Conservation (phyloP, 92 coral and sea anemone genomes). For the Porites divaricata region DNA sequence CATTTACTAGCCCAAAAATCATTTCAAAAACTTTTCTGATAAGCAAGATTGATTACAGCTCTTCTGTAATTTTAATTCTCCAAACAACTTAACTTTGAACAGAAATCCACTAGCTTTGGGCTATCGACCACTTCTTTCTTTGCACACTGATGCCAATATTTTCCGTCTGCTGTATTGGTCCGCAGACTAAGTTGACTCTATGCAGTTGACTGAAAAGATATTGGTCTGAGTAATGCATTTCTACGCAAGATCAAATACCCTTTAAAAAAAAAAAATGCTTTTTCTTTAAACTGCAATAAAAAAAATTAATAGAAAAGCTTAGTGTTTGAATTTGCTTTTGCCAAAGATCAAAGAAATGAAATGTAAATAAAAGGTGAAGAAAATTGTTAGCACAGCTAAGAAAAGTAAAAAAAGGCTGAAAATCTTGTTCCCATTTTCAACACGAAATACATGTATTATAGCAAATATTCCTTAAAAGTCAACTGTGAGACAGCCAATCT, state of each 20-base stretch:
- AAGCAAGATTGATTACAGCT: too few species aligned
- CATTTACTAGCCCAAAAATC: too few species aligned
- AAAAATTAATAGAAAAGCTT: constrained; percentile 1
- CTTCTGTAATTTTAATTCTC: too few species aligned
- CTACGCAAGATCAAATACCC: not conserved
- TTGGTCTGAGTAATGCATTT: not conserved
- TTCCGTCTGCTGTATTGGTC: not conserved
- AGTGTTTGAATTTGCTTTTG: not conserved
- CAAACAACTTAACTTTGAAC: too few species aligned
- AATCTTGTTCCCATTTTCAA: too few species aligned
- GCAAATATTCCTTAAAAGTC: not conserved
- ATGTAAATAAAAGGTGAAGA: not conserved
- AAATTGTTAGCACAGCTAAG: not conserved
- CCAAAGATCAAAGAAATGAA: not conserved
- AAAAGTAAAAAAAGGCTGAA: not conserved
- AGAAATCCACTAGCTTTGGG: too few species aligned
- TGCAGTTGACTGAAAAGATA: constrained; percentile 3
- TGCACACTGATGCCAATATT: too few species aligned
- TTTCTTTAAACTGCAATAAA: not conserved
- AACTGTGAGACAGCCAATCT: not conserved
- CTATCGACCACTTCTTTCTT: too few species aligned
- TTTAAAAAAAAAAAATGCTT: not conserved
- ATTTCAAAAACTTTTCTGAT: too few species aligned
- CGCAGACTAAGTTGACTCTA: not conserved
- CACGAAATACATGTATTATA: not conserved